phyloP scores from a whole-genome alignment of 2,888 invertebrate species.

The Pimpla rufipes region DNA sequence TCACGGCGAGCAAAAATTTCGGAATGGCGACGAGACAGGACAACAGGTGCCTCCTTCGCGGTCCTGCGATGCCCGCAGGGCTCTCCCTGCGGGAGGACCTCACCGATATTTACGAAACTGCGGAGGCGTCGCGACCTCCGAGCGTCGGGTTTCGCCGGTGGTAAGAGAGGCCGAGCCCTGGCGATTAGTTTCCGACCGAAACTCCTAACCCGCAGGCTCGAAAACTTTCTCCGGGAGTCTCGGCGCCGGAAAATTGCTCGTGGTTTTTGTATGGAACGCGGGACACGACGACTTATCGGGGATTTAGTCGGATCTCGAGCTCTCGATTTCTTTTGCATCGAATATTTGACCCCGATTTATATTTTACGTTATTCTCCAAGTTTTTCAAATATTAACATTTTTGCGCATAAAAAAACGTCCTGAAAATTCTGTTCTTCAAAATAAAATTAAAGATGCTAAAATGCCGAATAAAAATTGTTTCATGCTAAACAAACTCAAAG shows the following conservation, averaged over 20 bases:
- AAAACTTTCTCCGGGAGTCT: slow-evolving; percentile 51
- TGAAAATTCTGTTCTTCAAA: no score
- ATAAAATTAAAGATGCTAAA: no score
- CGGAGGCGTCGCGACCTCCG: slow-evolving; percentile 34
- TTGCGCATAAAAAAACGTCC: no score
- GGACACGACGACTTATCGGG: slow-evolving; percentile 13
- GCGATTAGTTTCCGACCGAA: slow-evolving; percentile 61
- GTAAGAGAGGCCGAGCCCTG: slow-evolving; percentile 49
- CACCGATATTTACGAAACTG: slow-evolving; percentile 70
- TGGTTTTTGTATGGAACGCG: not conserved
- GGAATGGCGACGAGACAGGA: slow-evolving; percentile 7
- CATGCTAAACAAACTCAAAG: no score
- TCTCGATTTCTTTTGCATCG: not conserved
- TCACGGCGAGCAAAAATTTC: no score
- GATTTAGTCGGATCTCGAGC: slow-evolving; percentile 14
- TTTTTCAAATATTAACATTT: no score
- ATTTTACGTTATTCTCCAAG: not conserved
- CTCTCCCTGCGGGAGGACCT: slow-evolving; percentile 49
- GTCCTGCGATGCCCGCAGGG: not conserved
- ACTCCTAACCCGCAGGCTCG: slow-evolving; percentile 21
- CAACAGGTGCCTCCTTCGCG: slow-evolving; percentile 51
- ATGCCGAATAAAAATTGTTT: no score
- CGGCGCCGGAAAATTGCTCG: not conserved
- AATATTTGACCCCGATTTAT: not conserved
- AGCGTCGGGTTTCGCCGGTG: slow-evolving; percentile 3